phyloP scores from a whole-genome alignment of 2,797 vertebrate genomes.

The Takifugu ocellatus region DNA sequence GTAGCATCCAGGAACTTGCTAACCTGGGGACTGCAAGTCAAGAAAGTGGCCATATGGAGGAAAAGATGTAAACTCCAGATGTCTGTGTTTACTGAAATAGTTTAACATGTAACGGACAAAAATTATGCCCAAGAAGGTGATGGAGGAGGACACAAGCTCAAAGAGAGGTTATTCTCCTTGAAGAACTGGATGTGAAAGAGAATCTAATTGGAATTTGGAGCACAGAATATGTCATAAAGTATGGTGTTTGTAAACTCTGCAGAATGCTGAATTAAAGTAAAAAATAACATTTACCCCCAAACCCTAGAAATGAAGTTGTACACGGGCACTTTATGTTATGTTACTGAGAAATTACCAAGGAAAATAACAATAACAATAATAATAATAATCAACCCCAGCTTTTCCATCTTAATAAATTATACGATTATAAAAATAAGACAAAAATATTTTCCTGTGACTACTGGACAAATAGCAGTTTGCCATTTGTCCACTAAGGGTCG shows the following conservation, averaged over 20 bases:
- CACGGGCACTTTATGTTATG: background rate
- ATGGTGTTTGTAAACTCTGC: conserved; percentile 1
- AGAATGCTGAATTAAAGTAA: conserved; percentile 1
- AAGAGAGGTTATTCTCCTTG: background rate
- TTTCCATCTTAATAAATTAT: too few species aligned
- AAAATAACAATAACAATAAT: background rate
- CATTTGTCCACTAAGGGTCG: conserved; percentile 48
- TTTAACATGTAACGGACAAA: too few species aligned
- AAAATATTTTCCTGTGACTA: too few species aligned
- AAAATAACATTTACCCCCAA: conserved; percentile 10
- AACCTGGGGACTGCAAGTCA: conserved; percentile 80
- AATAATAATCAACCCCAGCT: too few species aligned
- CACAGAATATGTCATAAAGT: background rate
- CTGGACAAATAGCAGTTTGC: too few species aligned
- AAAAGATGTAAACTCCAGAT: conserved; percentile 26
- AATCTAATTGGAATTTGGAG: background rate
- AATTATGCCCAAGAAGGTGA: background rate
- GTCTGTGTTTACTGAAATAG: conserved; percentile 2
- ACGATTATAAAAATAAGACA: too few species aligned
- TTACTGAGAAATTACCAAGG: background rate
- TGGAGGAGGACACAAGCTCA: background rate
- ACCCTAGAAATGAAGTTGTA: background rate
- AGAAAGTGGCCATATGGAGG: conserved; percentile 50
- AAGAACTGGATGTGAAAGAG: conserved; percentile 7
- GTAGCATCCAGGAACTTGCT: conserved; percentile 85